Base-by-base conservation (phyloP, 2,888 invertebrate species). In the Electrophaes corylata region DNA sequence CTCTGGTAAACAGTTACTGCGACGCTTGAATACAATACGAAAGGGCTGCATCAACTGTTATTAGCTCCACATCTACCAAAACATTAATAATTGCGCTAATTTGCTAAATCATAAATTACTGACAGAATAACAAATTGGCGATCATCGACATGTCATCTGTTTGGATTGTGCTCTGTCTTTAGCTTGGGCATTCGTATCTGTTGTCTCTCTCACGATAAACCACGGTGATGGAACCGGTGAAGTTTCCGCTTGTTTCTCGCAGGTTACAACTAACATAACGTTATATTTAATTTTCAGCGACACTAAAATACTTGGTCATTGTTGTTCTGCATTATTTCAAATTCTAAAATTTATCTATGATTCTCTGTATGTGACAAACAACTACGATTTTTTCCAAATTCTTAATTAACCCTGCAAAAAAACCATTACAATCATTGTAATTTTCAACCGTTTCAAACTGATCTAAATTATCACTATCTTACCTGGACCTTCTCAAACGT, bases 111-210 rank as follows among this genome's bases (percentile, higher is more conserved):
- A 76, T 66, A 61, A 71, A 40, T 18, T 49, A 71, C 72, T 64
- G 67, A 62, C 68, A 73, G 70, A 65, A 66, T 66, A 71, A 69
- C 73, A 65, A 57, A 57, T 64, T 62, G 62, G 66, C 75, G 70
- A 85, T 86, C 89, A 88, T 87, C 88, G 84, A 82, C 85, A 82
- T 86, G 84, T 84, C 88, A 86, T 88, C 35, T 53, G n/a, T 29
- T 72, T 71, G 79, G 55, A 69, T 59, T 63, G 67, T 40, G 10
- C 50, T 66, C 64, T 62, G 65, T 69, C 59, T 65, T 64, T 50
- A 64, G 65, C 72, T 68, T 71, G 69, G 61, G 65, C 69, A 63
- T 73, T 62, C 66, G 67, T 75, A 54, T 70, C 56, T 53, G 64
- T 65, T 58, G 50, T 62, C 56, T 60, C 37, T 51, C n/a, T 66